Conservation (phyloP, 1,140 invertebrate genomes). For the Lepidotrigona ventralis region DNA sequence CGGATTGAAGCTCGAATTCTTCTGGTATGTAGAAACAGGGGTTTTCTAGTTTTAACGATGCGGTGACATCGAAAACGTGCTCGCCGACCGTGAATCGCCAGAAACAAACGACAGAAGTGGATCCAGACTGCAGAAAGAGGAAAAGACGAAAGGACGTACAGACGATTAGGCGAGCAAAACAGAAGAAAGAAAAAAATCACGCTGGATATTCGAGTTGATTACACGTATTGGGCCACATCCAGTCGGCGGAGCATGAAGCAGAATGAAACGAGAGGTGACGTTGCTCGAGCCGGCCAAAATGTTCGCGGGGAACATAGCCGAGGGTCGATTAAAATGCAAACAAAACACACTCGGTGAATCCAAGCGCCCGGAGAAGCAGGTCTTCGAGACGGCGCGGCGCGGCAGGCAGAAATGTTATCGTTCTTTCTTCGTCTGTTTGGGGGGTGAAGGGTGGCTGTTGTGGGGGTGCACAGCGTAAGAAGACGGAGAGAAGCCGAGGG, state of each 20-base stretch:
- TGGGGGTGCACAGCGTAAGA: neutral
- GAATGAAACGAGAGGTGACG: neutral
- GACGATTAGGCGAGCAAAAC: neutral
- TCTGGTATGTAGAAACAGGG: too few species aligned
- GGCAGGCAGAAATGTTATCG: neutral
- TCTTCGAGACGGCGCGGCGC: neutral
- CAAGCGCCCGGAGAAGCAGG: neutral
- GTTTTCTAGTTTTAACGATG: neutral
- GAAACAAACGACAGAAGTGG: neutral
- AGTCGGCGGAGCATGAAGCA: neutral
- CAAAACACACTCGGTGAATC: conserved; percentile 23
- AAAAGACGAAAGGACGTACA: neutral
- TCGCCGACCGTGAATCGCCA: neutral
- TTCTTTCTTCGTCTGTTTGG: neutral
- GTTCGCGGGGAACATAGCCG: conserved; percentile 7
- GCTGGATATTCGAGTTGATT: neutral
- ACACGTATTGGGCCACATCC: neutral
- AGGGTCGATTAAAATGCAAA: conserved; percentile 57
- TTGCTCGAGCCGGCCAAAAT: conserved; percentile 21
- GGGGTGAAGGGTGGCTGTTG: neutral
- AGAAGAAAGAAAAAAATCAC: neutral
- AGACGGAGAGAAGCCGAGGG: neutral
- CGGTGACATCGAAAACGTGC: neutral
- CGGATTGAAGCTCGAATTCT: too few species aligned
- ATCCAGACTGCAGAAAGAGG: neutral